Evolutionary conservation across 2,113 vertebrate species (phyloP), one percentile per base, ranked within the genome.

Genomic region (Cyanoliseus patagonus): DNA sequence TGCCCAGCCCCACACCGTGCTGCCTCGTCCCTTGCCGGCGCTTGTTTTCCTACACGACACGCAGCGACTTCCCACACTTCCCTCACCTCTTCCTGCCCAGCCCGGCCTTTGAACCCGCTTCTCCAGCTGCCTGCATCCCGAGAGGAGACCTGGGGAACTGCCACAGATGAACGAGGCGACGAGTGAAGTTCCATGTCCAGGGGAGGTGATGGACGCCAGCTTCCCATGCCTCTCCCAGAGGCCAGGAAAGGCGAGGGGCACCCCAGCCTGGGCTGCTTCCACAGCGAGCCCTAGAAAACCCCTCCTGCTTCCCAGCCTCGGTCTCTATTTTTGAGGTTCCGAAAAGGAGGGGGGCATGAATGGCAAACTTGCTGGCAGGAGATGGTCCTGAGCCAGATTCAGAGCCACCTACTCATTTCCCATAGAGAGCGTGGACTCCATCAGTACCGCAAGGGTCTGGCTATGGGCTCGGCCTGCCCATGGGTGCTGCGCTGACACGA

Each of bases 21-120:
- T 88, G 76, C 37, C 88, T 88, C 4, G 1, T 63, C 52, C 85
- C 63, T 88, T 3, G 0, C 39, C 19, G 4, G 27, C 37, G 8
- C 66, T 94, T 95, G 88, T 95, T 97, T 96, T 96, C 80, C 80
- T 93, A 62, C 94, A 93, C 66, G 88, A 94, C 92, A 95, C 0
- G 10, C 73, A 62, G 90, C 3, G 6, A 96, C 86, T 96, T 96
- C 92, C 90, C 72, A 63, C 83, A 90, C 76, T 96, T 94, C 95
- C 95, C 69, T 86, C 23, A 1, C 35, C 47, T 94, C 80, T 96
- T 97, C 96, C 95, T 94, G 96, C 69, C 66, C 90, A 88, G 90
- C 69, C 69, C n/a, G 76, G 76, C 90, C 95, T 94, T 88, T 96
- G 96, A 91, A 88, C 86, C 7, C 4, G 20, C 72, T 90, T 68